A percentile compares a stretch with the other conserved stretches of the same genome.
Conservation (phyloP, 2,113 vertebrate genomes). For the Pipra filicauda region DNA sequence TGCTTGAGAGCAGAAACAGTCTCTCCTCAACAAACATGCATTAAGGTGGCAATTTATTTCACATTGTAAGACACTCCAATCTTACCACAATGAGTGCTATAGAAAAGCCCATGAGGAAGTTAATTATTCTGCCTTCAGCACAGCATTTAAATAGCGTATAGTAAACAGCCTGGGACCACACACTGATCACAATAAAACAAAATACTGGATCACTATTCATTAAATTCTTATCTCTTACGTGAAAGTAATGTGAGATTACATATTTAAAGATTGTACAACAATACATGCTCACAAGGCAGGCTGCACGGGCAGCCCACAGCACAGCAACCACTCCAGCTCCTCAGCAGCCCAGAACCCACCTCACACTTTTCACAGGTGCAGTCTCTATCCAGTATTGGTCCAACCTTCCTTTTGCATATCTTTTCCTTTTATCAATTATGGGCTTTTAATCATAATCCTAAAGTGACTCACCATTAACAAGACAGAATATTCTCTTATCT, state of each 20-base stretch:
- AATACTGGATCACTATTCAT: not conserved
- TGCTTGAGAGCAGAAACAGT: not conserved
- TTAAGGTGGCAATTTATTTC: constrained; percentile 25
- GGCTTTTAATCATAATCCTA: not conserved
- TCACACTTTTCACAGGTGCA: not conserved
- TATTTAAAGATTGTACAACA: not conserved
- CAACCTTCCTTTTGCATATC: not conserved
- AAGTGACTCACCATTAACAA: not conserved
- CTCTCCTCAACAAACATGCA: not conserved
- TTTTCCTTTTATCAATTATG: not conserved
- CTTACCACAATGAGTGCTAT: not conserved
- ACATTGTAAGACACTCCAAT: not conserved
- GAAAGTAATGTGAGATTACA: not conserved
- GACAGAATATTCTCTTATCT: not conserved
- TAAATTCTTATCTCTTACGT: not conserved
- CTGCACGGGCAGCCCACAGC: not conserved
- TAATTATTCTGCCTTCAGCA: constrained; percentile 27
- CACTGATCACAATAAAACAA: not conserved
- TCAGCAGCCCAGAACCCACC: not conserved
- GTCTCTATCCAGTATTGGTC: not conserved
- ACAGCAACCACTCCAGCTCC: not conserved
- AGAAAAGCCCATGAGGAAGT: constrained; percentile 22
- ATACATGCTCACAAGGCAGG: not conserved
- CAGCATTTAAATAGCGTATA: not conserved
- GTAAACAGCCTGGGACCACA: constrained; percentile 14